Evolutionary conservation across 2,888 invertebrate species (phyloP), one percentile per base, ranked within the genome.

Genomic region (Callimorpha dominula): DNA sequence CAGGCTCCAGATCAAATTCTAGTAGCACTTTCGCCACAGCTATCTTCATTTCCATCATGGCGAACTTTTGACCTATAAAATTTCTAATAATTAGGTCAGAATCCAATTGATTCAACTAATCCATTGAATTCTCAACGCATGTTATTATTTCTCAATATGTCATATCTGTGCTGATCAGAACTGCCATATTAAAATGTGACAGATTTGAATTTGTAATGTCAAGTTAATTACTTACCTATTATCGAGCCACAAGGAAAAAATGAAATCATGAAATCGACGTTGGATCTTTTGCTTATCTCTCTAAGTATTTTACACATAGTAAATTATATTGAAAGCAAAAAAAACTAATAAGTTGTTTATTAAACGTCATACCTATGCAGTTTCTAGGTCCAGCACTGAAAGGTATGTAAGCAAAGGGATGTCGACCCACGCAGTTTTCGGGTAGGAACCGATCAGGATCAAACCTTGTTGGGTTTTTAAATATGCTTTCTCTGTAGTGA

Each of bases 381-480:
- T 97, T 97, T 50, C 97, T 94, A 0, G 96, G 96, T 1, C 97
- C 97, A 20, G 97, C 97, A 83, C 97, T 97, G 80, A 97, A 97
- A 0, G 97, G 97, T 75, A 97, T 94, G 82, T 96, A 97, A 0
- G 96, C 93, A 80, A 96, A 97, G 0, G 97, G 96, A 90, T 97
- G 97, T 12, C 97, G 91, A 17, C 90, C 86, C 4, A 82, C 74
- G 11, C 89, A 86, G 74, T 96, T 96, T 81, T 97, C 97, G 0
- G 96, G 96, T 20, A 97, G 86, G 89, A 98, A 98, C 80, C 98
- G 92, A 73, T 97, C 97, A 0, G 97, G 97, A 86, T 97, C 96
- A 86, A 97, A 98, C 73, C 92, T 94, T 68, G 96, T 94, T 0
- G 98, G 97, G 79, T 97, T 95, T 0, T 96, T 95, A 92, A 96